Evolutionary conservation across 2,888 invertebrate genomes (phyloP), one percentile per base, ranked within the genome.

Genomic region (Melieria crassipennis): DNA sequence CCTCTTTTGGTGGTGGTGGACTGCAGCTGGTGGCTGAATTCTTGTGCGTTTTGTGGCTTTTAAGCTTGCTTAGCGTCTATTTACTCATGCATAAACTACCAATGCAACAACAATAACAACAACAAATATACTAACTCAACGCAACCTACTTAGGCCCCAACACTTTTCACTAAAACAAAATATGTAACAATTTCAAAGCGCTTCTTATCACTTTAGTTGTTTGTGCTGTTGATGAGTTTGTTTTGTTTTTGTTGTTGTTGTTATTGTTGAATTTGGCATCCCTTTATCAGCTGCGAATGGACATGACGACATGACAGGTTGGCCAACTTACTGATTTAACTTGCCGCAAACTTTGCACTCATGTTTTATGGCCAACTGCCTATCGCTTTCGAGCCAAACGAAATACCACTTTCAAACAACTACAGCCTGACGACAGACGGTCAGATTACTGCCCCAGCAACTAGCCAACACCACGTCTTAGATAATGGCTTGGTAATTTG

Each of bases 271-370:
- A 11, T 13, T 46, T 62, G 13, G 46, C 13, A 65, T 42, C 65
- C 47, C 65, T 66, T 57, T 66, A 57, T 66, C 65, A 57, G 45
- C 16, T 30, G 55, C 45, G 56, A 47, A 57, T 66, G 47, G 47
- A 66, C 65, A 57, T 66, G 64, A 30, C 30, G 30, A 13, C 64
- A 57, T 57, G 65, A 57, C 47, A 55, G 45, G 52, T 30, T 47
- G 47, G 57, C 42, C 46, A 60, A 30, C 30, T 30, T 2, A 30
- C 30, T 30, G 30, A 30, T 30, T 30, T 30, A 30, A 30, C 30
- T 30, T 30, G 30, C 30, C 30, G 30, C 30, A 30, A 30, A 30
- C 30, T 30, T 30, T 30, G 30, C 30, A 30, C 30, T 30, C 30
- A 30, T 30, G 30, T 30, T 30, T 30, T 30, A 30, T 30, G 30